Percentiles rank a stretch among this genome's conserved stretches.
These are phyloP conservation scores for Arctia plantaginis DNA, from an alignment of 2,888 invertebrate species.

Conservation along the genomic window DNA sequence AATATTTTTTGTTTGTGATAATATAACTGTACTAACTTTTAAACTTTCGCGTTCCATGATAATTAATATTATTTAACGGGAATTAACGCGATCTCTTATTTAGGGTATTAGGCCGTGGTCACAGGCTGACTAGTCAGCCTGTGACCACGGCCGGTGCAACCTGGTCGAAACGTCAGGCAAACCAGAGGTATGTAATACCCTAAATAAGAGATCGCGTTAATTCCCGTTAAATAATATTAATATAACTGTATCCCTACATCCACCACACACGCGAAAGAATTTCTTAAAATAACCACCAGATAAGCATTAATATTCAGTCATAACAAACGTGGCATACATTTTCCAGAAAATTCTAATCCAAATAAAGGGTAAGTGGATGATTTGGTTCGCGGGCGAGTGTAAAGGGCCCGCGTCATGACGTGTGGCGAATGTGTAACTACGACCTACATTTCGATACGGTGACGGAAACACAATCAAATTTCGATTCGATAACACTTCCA, in stretches of 20 bases:
- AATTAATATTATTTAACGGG: too few relatives aligned
- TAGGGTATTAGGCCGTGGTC: too few relatives aligned
- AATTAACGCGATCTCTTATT: too few relatives aligned
- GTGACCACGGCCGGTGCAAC: too few relatives aligned
- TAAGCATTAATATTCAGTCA: conserved; percentile 40
- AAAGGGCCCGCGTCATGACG: conserved; percentile 62
- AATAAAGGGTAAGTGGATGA: conserved; percentile 73
- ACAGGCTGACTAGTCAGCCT: too few relatives aligned
- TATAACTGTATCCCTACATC: background rate
- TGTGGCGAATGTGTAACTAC: conserved; percentile 77
- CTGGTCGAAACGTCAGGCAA: too few relatives aligned
- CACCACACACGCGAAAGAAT: background rate
- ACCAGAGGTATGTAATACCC: too few relatives aligned
- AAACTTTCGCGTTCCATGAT: too few relatives aligned
- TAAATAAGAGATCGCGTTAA: too few relatives aligned
- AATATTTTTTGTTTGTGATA: background rate
- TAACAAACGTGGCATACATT: conserved; percentile 47
- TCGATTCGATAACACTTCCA: conserved; percentile 77
- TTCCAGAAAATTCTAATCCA: conserved; percentile 58
- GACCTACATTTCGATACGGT: conserved; percentile 68
- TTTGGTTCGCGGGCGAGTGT: conserved; percentile 67
- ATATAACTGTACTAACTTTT: too few relatives aligned
- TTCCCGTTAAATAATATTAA: too few relatives aligned
- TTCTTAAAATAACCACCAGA: conserved; percentile 2
- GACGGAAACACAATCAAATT: conserved; percentile 78